Evolutionary conservation across 2,888 invertebrate genomes (phyloP).

Genomic region (Acleris emargana): DNA sequence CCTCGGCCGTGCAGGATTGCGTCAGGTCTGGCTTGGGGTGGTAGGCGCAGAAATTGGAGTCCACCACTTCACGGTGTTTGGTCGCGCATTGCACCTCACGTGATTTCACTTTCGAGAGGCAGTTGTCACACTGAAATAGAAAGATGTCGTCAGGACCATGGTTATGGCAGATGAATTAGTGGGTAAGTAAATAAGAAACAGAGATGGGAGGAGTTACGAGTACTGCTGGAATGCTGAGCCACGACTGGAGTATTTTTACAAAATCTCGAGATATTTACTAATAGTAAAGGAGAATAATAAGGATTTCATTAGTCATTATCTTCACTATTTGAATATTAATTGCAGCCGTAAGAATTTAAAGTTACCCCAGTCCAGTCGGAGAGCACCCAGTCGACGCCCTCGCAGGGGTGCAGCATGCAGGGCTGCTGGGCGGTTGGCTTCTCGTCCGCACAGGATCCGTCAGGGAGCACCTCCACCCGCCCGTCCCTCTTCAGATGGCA

Average conservation of each 20-base stretch:
- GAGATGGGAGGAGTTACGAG: too few relatives aligned
- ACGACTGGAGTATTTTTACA: too few relatives aligned
- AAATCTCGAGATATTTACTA: too few relatives aligned
- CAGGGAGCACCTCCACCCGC: constrained; percentile 86
- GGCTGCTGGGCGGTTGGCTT: constrained; percentile 88
- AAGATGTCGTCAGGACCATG: too few relatives aligned
- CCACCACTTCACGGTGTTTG: constrained; percentile 86
- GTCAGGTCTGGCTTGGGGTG: constrained; percentile 85
- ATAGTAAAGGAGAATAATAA: too few relatives aligned
- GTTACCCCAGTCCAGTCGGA: constrained; percentile 95
- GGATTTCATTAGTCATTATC: too few relatives aligned
- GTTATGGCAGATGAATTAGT: too few relatives aligned
- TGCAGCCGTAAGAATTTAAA: constrained; percentile 32
- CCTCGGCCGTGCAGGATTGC: constrained; percentile 85
- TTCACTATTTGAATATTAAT: too few relatives aligned
- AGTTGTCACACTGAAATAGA: constrained; percentile 88
- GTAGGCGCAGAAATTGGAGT: constrained; percentile 87
- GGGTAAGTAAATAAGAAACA: too few relatives aligned
- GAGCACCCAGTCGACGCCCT: constrained; percentile 95
- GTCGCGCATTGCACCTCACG: constrained; percentile 90
- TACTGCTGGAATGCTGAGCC: too few relatives aligned
- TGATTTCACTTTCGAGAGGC: constrained; percentile 89
- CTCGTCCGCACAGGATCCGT: constrained; percentile 86
- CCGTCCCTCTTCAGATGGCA: constrained; percentile 89
- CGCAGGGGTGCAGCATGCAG: constrained; percentile 93